phyloP scores from a whole-genome alignment of 2,888 invertebrate genomes.

The Drosophila mercatorum region DNA sequence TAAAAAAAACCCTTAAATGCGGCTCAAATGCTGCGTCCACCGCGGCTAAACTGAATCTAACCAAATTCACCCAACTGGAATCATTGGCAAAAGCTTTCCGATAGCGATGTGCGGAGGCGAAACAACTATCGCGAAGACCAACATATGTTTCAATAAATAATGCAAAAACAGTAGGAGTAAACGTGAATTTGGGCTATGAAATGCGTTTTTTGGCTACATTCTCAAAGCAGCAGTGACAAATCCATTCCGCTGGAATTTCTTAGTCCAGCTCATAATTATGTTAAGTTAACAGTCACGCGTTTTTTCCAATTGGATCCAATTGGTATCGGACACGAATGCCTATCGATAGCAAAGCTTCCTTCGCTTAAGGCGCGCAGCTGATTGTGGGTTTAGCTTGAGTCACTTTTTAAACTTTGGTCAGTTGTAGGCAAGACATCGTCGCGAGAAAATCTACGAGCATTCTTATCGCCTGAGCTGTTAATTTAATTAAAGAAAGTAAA shows the following conservation, averaged over 20 bases:
- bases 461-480: neutral
- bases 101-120: constrained; percentile 28
- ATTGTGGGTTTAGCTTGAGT: constrained; percentile 25
- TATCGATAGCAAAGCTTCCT: constrained; percentile 41
- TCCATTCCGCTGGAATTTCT: neutral
- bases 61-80: constrained; percentile 39
- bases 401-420: constrained; percentile 21
- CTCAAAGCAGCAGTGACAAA: neutral
- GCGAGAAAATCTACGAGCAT: constrained; percentile 4
- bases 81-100: constrained; percentile 19
- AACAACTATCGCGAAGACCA: constrained; percentile 4
- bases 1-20: constrained; percentile 38
- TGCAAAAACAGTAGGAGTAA: too few species aligned
- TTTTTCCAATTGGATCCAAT: neutral
- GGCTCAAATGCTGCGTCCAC: constrained; percentile 38
- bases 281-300: constrained; percentile 12
- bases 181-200: too few species aligned
- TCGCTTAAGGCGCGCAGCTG: constrained; percentile 50
- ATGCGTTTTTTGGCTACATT: too few species aligned
- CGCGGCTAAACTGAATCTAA: constrained; percentile 34
- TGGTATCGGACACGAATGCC: neutral
- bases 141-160: constrained; percentile 5
- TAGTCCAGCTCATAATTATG: neutral
- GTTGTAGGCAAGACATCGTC: constrained; percentile 41
- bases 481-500: neutral